Percentiles rank a stretch among this genome's conserved stretches.
Conservation (phyloP, 2,888 invertebrate species). For the Spilosoma lubricipeda region DNA sequence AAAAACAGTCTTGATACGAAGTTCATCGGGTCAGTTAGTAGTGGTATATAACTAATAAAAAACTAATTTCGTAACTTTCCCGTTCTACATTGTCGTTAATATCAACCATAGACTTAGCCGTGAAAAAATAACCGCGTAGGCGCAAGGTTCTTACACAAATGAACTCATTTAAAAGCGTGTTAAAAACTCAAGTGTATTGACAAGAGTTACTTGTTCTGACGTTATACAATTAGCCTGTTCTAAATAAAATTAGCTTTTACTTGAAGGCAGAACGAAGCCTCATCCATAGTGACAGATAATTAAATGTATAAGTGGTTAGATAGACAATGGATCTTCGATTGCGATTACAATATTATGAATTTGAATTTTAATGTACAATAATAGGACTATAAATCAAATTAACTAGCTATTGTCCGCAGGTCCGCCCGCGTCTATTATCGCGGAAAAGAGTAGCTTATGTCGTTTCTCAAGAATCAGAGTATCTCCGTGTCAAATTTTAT, state of each 20-base stretch:
- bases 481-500: too few relatives aligned
- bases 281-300: neutral
- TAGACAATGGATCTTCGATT: neutral
- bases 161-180: neutral
- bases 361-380: neutral
- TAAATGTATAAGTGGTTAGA: neutral
- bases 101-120: neutral
- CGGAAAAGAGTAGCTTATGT: too few relatives aligned
- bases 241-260: neutral
- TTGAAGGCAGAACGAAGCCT: neutral
- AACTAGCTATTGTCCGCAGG: too few relatives aligned
- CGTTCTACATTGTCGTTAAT: neutral
- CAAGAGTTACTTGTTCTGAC: neutral
- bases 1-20: too few relatives aligned
- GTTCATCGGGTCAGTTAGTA: too few relatives aligned
- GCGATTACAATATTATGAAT: neutral
- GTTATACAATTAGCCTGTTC: too few relatives aligned
- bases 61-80: neutral
- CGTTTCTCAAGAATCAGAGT: too few relatives aligned
- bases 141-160: neutral
- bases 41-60: too few relatives aligned
- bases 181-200: neutral
- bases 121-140: neutral
- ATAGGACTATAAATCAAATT: too few relatives aligned
- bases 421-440: too few relatives aligned